Evolutionary conservation across 2,797 vertebrate genomes (phyloP).

Genomic region (Helarctos malayanus): DNA sequence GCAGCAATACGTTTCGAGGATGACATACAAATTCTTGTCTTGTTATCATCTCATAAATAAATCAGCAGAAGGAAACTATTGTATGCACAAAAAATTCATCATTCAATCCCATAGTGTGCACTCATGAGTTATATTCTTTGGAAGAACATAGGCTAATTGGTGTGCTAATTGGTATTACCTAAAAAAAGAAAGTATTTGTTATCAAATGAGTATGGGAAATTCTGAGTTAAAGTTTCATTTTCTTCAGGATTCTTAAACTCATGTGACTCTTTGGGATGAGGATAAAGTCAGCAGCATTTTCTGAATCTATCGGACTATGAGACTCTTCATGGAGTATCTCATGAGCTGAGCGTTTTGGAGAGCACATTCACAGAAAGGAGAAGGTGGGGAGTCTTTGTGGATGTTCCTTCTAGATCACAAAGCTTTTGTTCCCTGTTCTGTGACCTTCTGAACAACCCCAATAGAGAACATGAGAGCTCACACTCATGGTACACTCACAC

Average conservation of each 20-base stretch:
- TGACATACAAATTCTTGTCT: not conserved
- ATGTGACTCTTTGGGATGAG: not conserved
- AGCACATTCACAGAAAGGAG: not conserved
- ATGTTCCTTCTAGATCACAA: slow-evolving; percentile 9
- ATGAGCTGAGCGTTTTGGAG: not conserved
- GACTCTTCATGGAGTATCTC: not conserved
- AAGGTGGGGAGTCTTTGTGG: not conserved
- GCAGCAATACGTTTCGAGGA: not conserved
- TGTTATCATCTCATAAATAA: not conserved
- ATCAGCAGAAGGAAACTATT: not conserved
- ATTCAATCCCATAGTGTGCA: not conserved
- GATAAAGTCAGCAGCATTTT: not conserved
- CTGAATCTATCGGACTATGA: not conserved
- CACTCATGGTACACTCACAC: not conserved
- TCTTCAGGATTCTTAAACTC: not conserved
- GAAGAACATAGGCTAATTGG: not conserved
- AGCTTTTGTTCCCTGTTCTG: not conserved
- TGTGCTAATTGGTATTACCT: not conserved
- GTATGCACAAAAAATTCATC: not conserved
- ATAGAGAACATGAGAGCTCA: not conserved
- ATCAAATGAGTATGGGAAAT: not conserved
- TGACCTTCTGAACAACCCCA: not conserved
- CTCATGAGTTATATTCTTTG: not conserved
- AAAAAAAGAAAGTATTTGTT: not conserved
- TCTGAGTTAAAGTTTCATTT: not conserved